These are phyloP conservation scores for Cinclus mexicanus DNA, from an alignment of 2,113 vertebrate genomes.

Conservation along the genomic window DNA sequence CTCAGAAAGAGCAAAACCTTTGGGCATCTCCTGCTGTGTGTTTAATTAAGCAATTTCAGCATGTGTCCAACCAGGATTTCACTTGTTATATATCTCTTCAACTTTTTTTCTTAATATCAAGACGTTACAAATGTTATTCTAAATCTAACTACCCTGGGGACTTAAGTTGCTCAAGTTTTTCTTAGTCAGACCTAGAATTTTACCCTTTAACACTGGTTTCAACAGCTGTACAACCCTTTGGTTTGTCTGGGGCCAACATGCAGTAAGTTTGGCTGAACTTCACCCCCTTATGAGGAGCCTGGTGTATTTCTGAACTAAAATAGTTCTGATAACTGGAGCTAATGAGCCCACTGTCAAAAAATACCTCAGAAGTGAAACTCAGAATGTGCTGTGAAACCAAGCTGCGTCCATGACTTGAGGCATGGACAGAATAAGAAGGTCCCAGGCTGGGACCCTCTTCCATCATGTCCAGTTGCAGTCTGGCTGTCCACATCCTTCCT, in stretches of 20 bases:
- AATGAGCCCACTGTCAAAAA: background rate
- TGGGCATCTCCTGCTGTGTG: background rate
- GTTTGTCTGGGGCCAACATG: background rate
- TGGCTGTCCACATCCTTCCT: background rate
- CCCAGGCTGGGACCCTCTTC: background rate
- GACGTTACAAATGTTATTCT: background rate
- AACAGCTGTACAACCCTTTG: background rate
- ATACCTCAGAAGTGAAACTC: background rate
- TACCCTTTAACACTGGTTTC: background rate
- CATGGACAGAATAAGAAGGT: background rate
- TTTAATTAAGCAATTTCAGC: background rate
- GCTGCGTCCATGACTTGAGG: background rate
- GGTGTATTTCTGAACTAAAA: background rate
- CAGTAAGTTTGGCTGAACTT: background rate
- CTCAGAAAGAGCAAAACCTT: background rate
- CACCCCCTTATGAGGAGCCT: background rate
- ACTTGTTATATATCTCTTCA: background rate
- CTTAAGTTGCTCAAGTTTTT: background rate
- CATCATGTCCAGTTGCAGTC: background rate
- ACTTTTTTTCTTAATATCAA: background rate
- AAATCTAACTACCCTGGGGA: background rate
- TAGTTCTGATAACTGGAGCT: background rate
- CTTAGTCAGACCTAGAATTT: background rate
- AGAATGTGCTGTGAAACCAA: background rate
- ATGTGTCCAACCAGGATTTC: background rate